Evolutionary conservation across 2,888 invertebrate genomes (phyloP), one percentile per base, ranked within the genome.

Genomic region (Pocota personata): DNA sequence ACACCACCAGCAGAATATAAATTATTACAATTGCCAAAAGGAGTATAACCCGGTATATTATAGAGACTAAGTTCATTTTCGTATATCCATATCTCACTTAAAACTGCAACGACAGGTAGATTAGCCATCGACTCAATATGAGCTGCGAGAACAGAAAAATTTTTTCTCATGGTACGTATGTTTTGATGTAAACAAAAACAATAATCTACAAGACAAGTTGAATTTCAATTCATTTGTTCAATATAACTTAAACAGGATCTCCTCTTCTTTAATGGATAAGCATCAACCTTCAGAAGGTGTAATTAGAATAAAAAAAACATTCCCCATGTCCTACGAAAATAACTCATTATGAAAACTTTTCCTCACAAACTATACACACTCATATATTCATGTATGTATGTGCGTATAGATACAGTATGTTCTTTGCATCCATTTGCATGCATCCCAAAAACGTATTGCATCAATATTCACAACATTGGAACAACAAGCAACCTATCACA

Each of bases 391-490:
- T 40, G 30, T 6, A n/a, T 10, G 32, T 32, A 16, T 12, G 27
- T 7, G 27, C 1, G 14, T 19, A 1, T 21, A 32, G 55, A 8
- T 24, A 55, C 62, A 50, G 19, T 64, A 48, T 37, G n/a, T 55
- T 66, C 58, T 46, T 57, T 62, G 48, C 35, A 79, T 71, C 55
- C 57, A 72, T 86, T 86, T 86, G 80, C 80, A 86, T 86, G 80
- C 80, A 82, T 77, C 86, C 48, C 75, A 46, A 76, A 76, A 86
- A 66, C 48, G 69, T 72, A 80, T 67, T 80, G 76, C 86, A 86
- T 86, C 86, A 86, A 86, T 86, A 86, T 86, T 86, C 82, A 80
- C 72, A 48, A 62, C 82, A 82, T 82, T 82, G 82, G 52, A 82
- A 86, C 72, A 86, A 82, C 86, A 86, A 86, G 69, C 75, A 75